These are phyloP conservation scores for Aleiodes leptofemur DNA, from an alignment of 2,888 invertebrate species.

Conservation along the genomic window DNA sequence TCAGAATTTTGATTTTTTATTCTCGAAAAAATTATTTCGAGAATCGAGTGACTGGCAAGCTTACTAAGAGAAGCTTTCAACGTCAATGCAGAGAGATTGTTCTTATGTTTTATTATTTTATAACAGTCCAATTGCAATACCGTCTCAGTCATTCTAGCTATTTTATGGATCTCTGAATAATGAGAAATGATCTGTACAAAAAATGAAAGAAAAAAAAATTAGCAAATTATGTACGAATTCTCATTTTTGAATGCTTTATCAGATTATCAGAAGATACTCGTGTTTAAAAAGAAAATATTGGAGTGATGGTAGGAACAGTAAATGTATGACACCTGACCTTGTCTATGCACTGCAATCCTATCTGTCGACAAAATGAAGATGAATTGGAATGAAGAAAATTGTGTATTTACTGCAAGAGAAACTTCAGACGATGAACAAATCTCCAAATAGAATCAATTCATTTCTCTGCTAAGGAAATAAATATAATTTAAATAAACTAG, in stretches of 20 bases:
- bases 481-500: conserved; percentile 3
- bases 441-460: background rate
- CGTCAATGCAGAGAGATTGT: background rate
- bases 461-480: conserved; percentile 11
- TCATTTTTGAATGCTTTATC: conserved; percentile 43
- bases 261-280: conserved; percentile 33
- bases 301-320: conserved; percentile 19
- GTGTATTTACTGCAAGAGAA: conserved; percentile 17
- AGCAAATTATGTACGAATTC: conserved; percentile 33
- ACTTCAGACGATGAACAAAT: background rate
- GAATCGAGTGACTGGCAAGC: conserved; percentile 4
- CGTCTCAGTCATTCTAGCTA: conserved; percentile 33
- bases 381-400: background rate
- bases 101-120: conserved; percentile 31
- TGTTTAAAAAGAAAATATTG: conserved; percentile 31
- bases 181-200: conserved; percentile 34
- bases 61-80: background rate
- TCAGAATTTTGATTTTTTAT: conserved; percentile 3
- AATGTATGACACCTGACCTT: conserved; percentile 39
- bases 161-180: conserved; percentile 39
- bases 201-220: conserved; percentile 8
- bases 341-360: conserved; percentile 35
- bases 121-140: conserved; percentile 25
- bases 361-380: conserved; percentile 7
- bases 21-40: background rate